Percentiles rank a stretch among this genome's conserved stretches.
Evolutionary conservation across 2,797 vertebrate species (phyloP).

Genomic region (Sebastes kiyomatsui): DNA sequence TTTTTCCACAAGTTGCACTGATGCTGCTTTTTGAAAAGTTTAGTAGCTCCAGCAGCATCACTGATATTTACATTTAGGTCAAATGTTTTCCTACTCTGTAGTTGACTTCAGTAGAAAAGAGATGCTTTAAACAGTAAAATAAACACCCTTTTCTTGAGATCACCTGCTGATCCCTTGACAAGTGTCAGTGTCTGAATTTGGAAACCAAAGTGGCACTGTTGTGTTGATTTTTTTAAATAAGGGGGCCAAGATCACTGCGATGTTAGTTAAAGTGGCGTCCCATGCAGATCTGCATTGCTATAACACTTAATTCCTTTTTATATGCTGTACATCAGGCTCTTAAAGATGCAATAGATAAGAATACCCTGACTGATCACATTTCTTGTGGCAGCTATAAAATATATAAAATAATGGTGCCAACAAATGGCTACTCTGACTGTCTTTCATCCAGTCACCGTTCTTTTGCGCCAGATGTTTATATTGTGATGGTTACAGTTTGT

Average conservation of each 20-base stretch:
- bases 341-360: not conserved
- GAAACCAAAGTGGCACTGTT: accelerated
- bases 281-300: not conserved
- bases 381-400: not conserved
- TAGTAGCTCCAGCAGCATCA: not conserved
- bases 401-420: not conserved
- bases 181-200: not conserved
- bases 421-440: not conserved
- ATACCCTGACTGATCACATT: not conserved
- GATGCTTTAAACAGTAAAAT: not conserved
- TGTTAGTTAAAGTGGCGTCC: not conserved
- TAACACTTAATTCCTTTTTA: not conserved
- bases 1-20: not conserved
- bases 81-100: not conserved
- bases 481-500: not conserved
- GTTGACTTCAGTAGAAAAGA: not conserved
- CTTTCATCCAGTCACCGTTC: not conserved
- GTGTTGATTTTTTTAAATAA: not conserved
- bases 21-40: not conserved
- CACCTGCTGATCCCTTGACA: not conserved
- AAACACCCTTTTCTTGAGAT: not conserved
- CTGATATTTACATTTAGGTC: not conserved
- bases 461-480: not conserved
- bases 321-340: not conserved
- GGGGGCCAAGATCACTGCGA: not conserved